phyloP scores from a whole-genome alignment of 2,888 invertebrate species.

The Hanleya hanleyi region DNA sequence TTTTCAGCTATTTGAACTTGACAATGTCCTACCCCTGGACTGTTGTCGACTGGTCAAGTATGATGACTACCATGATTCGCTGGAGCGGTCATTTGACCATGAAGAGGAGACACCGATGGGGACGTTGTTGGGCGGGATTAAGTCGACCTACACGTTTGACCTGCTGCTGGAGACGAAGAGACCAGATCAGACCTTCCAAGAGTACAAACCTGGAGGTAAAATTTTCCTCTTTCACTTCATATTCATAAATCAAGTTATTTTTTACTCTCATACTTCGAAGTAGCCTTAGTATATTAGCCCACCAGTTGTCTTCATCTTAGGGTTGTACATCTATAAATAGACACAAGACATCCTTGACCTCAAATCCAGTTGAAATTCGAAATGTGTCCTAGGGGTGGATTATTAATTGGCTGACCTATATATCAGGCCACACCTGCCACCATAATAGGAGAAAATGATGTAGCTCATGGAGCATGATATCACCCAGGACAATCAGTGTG shows the following conservation, averaged over 20 bases:
- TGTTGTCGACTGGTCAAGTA: conserved; percentile 84
- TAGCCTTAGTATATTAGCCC: no score
- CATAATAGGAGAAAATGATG: no score
- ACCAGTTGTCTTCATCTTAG: no score
- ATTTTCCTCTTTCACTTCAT: conserved; percentile 14
- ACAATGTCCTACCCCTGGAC: conserved; percentile 78
- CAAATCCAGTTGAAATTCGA: no score
- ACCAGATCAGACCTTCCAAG: conserved; percentile 79
- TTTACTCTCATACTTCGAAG: neutral
- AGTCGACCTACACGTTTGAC: conserved; percentile 76
- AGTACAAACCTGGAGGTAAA: conserved; percentile 79
- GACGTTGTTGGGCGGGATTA: conserved; percentile 75
- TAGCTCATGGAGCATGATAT: no score
- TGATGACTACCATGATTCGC: conserved; percentile 79
- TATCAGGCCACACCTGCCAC: no score
- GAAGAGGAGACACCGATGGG: conserved; percentile 76
- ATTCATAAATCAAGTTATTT: neutral
- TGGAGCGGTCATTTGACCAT: conserved; percentile 81
- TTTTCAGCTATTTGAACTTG: conserved; percentile 77
- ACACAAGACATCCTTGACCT: no score
- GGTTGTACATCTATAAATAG: no score
- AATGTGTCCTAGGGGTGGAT: no score
- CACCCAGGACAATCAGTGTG: no score
- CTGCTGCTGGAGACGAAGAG: conserved; percentile 81
- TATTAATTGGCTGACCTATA: no score